Conservation (phyloP, 2,888 invertebrate genomes). For the Drosophila falleni region DNA sequence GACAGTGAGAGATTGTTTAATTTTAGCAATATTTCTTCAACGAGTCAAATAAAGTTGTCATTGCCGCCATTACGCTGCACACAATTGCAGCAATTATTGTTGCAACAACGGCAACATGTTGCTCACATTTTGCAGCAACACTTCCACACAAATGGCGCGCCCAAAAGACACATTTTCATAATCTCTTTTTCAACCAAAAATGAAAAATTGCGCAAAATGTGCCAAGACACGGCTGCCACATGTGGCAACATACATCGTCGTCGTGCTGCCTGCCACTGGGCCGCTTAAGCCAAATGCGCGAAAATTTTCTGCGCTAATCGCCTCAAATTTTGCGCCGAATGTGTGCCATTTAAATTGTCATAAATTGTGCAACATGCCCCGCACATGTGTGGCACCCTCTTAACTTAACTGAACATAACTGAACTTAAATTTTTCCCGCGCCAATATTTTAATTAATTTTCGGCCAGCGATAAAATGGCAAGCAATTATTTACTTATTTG, state of each 20-base stretch:
- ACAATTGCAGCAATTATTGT: slow-evolving; percentile 61
- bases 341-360: slow-evolving; percentile 79
- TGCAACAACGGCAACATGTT: slow-evolving; percentile 55
- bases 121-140: slow-evolving; percentile 36
- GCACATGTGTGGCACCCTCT: slow-evolving; percentile 15
- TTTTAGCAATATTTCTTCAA: slow-evolving; percentile 45
- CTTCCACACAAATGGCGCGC: slow-evolving; percentile 49
- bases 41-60: slow-evolving; percentile 66
- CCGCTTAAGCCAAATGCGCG: slow-evolving; percentile 69
- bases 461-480: slow-evolving; percentile 54
- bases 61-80: slow-evolving; percentile 34
- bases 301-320: slow-evolving; percentile 78
- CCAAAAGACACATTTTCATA: slow-evolving; percentile 62
- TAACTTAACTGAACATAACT: background rate
- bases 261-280: slow-evolving; percentile 20
- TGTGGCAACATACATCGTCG: slow-evolving; percentile 52
- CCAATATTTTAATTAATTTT: slow-evolving; percentile 71
- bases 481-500: slow-evolving; percentile 71
- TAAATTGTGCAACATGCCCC: slow-evolving; percentile 63
- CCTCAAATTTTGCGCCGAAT: slow-evolving; percentile 77
- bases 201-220: slow-evolving; percentile 59
- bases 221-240: slow-evolving; percentile 56
- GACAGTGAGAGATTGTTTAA: slow-evolving; percentile 36
- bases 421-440: background rate
- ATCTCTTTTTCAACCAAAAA: slow-evolving; percentile 46